Conservation (phyloP, 2,888 invertebrate species). For the Agonopterix alstromeriana region DNA sequence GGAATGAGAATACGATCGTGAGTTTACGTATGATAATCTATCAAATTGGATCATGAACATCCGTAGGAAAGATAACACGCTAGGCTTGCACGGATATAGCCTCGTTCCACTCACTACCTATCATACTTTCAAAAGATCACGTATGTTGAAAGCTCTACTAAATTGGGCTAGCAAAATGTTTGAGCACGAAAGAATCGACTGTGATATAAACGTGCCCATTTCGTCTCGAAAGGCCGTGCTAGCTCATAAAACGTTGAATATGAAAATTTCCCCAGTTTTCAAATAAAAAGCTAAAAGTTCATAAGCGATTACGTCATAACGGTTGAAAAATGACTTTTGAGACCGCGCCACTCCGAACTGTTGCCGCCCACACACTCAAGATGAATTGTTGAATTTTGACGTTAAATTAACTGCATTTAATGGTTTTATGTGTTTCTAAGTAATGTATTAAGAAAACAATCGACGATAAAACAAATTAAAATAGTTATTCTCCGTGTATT, state of each 20-base stretch:
- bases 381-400: slow-evolving; percentile 59
- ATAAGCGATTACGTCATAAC: slow-evolving; percentile 67
- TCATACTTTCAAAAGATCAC: too few species aligned
- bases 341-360: slow-evolving; percentile 39
- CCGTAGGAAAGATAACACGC: too few species aligned
- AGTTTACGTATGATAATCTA: too few species aligned
- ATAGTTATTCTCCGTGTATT: too few species aligned
- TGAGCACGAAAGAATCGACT: slow-evolving; percentile 4
- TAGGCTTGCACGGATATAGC: too few species aligned
- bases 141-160: background rate
- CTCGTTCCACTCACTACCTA: too few species aligned
- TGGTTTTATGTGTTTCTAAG: too few species aligned
- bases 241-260: slow-evolving; percentile 41
- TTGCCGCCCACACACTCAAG: slow-evolving; percentile 36
- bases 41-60: too few species aligned
- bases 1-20: too few species aligned
- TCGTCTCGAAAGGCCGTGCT: background rate
- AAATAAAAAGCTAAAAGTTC: slow-evolving; percentile 64
- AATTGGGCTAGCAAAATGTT: slow-evolving; percentile 6
- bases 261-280: slow-evolving; percentile 53
- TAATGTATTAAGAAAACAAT: too few species aligned
- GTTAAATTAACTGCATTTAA: slow-evolving; percentile 31
- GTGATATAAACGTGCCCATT: background rate
- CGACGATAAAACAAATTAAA: too few species aligned
- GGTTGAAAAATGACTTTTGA: slow-evolving; percentile 64